phyloP scores from a whole-genome alignment of 1,140 invertebrate species.

The Rhyzopertha dominica region DNA sequence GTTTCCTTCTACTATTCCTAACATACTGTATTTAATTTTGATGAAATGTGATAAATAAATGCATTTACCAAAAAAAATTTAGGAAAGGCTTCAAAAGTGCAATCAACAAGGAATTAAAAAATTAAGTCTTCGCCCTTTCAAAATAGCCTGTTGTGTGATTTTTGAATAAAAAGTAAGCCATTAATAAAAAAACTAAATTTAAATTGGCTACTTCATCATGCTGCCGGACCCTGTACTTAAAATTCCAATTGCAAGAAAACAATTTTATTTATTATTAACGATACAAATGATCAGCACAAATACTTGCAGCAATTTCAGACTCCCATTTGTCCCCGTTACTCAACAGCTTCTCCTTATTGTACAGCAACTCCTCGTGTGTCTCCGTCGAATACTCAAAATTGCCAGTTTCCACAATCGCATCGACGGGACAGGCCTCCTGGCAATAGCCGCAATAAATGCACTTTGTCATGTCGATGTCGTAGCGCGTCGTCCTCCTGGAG shows the following conservation, averaged over 20 bases:
- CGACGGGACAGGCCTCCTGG: slow-evolving; percentile 95
- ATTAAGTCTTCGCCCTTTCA: too few relatives aligned
- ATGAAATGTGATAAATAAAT: too few relatives aligned
- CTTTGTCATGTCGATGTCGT: slow-evolving; percentile 99
- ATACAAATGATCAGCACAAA: slow-evolving; percentile 96
- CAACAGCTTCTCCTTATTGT: slow-evolving; percentile 99
- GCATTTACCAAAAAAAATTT: too few relatives aligned
- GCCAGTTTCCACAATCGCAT: slow-evolving; percentile 98
- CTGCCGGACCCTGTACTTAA: neutral
- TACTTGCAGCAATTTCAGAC: slow-evolving; percentile 95
- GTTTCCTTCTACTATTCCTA: too few relatives aligned
- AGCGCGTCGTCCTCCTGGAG: slow-evolving; percentile 91
- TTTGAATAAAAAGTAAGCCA: too few relatives aligned
- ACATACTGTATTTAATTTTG: too few relatives aligned
- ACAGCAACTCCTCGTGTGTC: slow-evolving; percentile 97
- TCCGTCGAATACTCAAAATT: slow-evolving; percentile 99
- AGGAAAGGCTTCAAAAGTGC: too few relatives aligned
- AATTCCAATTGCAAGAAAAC: too few relatives aligned
- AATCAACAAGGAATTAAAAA: too few relatives aligned
- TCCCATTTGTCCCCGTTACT: slow-evolving; percentile 99
- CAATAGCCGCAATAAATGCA: slow-evolving; percentile 99
- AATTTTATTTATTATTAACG: too few relatives aligned
- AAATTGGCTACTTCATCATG: slow-evolving; percentile 2
- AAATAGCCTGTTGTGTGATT: too few relatives aligned
- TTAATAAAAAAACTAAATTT: too few relatives aligned